Evolutionary conservation across 2,888 invertebrate genomes (phyloP).

Genomic region (Eupithecia subfuscata): DNA sequence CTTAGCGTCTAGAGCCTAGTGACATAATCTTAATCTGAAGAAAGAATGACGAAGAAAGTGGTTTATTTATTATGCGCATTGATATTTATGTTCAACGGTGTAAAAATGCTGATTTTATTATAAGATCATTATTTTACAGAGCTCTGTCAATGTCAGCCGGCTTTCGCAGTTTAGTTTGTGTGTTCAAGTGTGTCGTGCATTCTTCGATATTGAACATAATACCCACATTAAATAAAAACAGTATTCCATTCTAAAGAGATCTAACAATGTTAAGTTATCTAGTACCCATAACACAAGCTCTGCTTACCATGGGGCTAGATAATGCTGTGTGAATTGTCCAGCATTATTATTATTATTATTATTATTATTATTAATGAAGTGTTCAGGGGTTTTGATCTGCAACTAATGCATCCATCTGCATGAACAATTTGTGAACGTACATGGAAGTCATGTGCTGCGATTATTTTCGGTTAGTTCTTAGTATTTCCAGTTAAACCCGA

Average conservation of each 20-base stretch:
- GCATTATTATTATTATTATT: no score
- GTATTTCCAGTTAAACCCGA: no score
- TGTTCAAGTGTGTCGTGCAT: conserved; percentile 21
- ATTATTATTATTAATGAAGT: no score
- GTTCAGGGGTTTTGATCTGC: background rate
- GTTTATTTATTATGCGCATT: background rate
- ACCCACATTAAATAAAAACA: background rate
- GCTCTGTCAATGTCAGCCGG: conserved; percentile 19
- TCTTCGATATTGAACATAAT: background rate
- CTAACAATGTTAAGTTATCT: no score
- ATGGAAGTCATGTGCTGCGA: background rate
- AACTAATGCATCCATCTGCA: background rate
- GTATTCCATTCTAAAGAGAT: background rate
- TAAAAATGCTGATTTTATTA: conserved; percentile 16
- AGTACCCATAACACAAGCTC: no score
- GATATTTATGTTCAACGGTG: conserved; percentile 10
- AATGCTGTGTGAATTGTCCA: no score
- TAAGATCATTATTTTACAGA: conserved; percentile 6
- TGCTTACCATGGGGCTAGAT: no score
- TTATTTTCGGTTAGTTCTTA: background rate
- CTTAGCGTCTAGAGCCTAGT: no score
- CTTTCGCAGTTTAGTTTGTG: conserved; percentile 21
- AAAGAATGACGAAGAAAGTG: background rate
- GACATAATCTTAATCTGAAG: no score
- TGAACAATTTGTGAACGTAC: background rate